Evolutionary conservation across 2,113 vertebrate species (phyloP).

Genomic region (Clarias macrocephalus): DNA sequence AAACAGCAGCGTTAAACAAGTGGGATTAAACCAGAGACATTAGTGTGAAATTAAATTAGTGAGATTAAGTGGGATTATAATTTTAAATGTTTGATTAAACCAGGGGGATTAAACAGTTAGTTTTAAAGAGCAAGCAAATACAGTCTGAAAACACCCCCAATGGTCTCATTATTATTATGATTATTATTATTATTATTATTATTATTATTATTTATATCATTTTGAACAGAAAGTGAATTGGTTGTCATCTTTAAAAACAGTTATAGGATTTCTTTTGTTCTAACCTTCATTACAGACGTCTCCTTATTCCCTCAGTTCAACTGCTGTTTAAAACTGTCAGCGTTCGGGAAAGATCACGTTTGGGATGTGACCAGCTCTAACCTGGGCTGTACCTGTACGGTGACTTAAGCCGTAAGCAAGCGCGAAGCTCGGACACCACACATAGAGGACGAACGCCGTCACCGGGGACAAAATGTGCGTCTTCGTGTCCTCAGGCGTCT

Average conservation of each 20-base stretch:
- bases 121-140: not conserved
- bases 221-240: not conserved
- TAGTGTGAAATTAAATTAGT: not conserved
- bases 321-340: slow-evolving; percentile 32
- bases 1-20: not conserved
- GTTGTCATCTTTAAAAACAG: not conserved
- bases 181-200: no score
- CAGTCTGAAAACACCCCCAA: not conserved
- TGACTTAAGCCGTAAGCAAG: not conserved
- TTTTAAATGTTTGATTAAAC: no score
- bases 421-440: not conserved
- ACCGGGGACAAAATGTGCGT: slow-evolving; percentile 12
- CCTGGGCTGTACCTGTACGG: not conserved
- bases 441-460: slow-evolving; percentile 3
- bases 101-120: not conserved
- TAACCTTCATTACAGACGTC: slow-evolving; percentile 10
- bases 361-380: slow-evolving; percentile 6
- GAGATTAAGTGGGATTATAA: no score
- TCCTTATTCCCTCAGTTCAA: slow-evolving; percentile 19
- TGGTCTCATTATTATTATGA: no score
- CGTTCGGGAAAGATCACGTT: not conserved
- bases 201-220: not conserved
- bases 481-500: slow-evolving; percentile 1
- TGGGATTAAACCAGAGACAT: not conserved
- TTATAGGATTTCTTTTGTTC: not conserved